These are phyloP conservation scores for Rhyacichthys aspro DNA, from an alignment of 2,797 vertebrate genomes.

Conservation along the genomic window DNA sequence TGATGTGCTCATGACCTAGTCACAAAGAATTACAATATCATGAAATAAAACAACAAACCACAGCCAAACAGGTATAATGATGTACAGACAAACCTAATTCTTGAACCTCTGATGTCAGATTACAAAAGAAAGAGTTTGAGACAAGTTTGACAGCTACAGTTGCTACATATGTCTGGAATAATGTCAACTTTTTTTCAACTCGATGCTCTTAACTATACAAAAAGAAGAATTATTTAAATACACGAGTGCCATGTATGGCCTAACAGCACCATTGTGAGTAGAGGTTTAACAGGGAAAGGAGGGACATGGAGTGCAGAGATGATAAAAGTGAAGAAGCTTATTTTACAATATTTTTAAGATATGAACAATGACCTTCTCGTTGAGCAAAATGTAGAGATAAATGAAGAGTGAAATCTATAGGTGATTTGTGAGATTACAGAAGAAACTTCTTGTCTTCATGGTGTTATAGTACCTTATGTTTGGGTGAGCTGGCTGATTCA, in stretches of 20 bases:
- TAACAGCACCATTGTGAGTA: conserved; percentile 51
- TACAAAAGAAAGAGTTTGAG: conserved; percentile 42
- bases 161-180: conserved; percentile 77
- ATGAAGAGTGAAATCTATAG: conserved; percentile 13
- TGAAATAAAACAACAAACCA: conserved; percentile 62
- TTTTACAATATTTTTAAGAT: conserved; percentile 42
- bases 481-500: neutral
- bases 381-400: conserved; percentile 14
- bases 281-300: conserved; percentile 27
- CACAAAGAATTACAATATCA: conserved; percentile 75
- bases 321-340: conserved; percentile 28
- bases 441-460: neutral
- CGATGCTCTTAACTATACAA: conserved; percentile 48
- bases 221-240: conserved; percentile 35
- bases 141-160: conserved; percentile 53
- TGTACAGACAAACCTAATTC: conserved; percentile 49
- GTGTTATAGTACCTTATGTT: neutral
- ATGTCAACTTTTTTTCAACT: conserved; percentile 28
- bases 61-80: conserved; percentile 63
- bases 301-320: conserved; percentile 10
- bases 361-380: conserved; percentile 18
- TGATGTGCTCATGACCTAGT: conserved; percentile 72
- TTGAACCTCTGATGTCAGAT: conserved; percentile 18
- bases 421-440: conserved; percentile 9
- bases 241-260: conserved; percentile 38